Evolutionary conservation across 2,113 vertebrate genomes (phyloP).

Genomic region (Phocoena phocoena): DNA sequence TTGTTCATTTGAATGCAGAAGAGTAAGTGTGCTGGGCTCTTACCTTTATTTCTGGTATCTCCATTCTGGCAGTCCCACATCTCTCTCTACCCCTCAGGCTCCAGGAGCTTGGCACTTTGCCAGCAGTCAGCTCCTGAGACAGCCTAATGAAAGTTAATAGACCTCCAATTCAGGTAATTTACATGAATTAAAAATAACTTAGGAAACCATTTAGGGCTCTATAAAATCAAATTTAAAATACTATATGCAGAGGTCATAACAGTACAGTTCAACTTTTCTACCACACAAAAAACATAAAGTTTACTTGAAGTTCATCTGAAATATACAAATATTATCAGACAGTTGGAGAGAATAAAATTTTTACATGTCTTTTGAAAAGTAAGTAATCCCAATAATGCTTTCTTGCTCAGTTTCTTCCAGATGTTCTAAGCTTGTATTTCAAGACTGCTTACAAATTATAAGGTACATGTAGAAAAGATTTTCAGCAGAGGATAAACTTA

Average conservation of each 20-base stretch:
- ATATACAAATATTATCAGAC: slow-evolving; percentile 19
- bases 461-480: not conserved
- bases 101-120: slow-evolving; percentile 41
- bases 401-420: not conserved
- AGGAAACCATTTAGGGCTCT: slow-evolving; percentile 63
- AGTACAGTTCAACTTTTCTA: slow-evolving; percentile 58
- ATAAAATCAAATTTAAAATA: slow-evolving; percentile 77
- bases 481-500: not conserved
- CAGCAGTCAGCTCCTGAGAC: slow-evolving; percentile 46
- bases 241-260: slow-evolving; percentile 59
- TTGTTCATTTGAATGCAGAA: not conserved
- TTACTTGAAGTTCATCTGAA: slow-evolving; percentile 55
- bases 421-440: not conserved
- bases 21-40: not conserved
- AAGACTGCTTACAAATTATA: not conserved
- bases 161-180: slow-evolving; percentile 67
- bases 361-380: not conserved
- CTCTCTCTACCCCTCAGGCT: not conserved
- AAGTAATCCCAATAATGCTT: not conserved
- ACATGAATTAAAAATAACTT: slow-evolving; percentile 81
- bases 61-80: not conserved
- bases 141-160: slow-evolving; percentile 76
- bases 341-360: slow-evolving; percentile 45
- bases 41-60: not conserved
- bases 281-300: slow-evolving; percentile 40